These are phyloP conservation scores for Epirrhoe alternata DNA, from an alignment of 2,888 invertebrate species.

Conservation along the genomic window DNA sequence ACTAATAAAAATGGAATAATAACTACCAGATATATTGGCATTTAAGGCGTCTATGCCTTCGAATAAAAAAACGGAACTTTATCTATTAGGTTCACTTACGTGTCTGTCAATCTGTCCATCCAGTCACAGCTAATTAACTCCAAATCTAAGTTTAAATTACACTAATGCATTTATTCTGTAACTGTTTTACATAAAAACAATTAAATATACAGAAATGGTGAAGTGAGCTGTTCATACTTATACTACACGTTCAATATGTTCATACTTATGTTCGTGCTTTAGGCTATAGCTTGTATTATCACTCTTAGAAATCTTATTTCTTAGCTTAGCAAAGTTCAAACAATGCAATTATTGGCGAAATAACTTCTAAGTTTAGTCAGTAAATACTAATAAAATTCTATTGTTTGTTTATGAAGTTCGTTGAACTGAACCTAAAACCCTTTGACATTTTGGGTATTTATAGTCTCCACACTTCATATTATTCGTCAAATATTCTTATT, in stretches of 20 bases:
- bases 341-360: slow-evolving; percentile 19
- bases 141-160: no score
- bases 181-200: no score
- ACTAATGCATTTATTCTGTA: no score
- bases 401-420: not conserved
- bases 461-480: not conserved
- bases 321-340: not conserved
- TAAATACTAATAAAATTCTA: not conserved
- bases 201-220: no score
- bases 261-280: not conserved
- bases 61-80: no score
- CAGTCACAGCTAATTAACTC: no score
- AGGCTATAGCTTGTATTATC: not conserved
- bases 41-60: no score
- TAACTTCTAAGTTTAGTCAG: slow-evolving; percentile 4
- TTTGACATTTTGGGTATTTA: not conserved
- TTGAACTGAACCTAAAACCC: not conserved
- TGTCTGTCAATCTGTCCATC: no score
- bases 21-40: no score
- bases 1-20: no score
- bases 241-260: not conserved
- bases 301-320: not conserved
- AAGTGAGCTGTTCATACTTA: not conserved
- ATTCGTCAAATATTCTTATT: no score
- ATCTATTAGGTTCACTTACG: no score